Base-by-base conservation (phyloP, 2,113 vertebrate species). In the Eubucco bourcierii region DNA sequence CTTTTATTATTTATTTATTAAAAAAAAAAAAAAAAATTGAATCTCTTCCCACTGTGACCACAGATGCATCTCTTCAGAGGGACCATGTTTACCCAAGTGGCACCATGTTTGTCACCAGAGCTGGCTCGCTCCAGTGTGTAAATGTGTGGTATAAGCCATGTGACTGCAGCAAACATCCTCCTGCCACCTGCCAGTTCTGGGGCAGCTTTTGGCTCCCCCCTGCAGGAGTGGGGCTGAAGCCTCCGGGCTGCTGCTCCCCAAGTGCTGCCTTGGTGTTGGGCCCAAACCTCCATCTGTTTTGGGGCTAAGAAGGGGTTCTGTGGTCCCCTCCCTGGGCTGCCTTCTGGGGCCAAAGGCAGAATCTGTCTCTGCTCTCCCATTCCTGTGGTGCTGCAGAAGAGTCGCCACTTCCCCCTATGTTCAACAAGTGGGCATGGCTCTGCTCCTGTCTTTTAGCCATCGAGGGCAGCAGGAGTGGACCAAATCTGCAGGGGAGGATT, bases 151-250 rank as follows among this genome's bases (percentile, higher is more conserved):
- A 7, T 80, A 56, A 84, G 67, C 74, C 93, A 94, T 19, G 75
- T 90, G 87, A 92, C 1, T 2, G 70, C 65, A 65, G 87, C 93
- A 92, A 95, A 96, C 94, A 89, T 65, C 95, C 88, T 91, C 31
- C 47, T 3, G 33, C 82, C 8, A 12, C 14, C 74, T 63, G 29
- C 18, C 84, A 55, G 39, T 3, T 1, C 37, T 16, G 7, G 74
- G 90, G 31, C 88, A n/a, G 4, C 3, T 87, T n/a, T 31, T 4
- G 1, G 37, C n/a, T 78, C 73, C 27, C 25, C 63, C 15, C 33
- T 1, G 4, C 12, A 6, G 3, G 17, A 64, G 0, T 9, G 6
- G 37, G 68, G 59, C 72, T 10, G 39, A 73, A 66, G 56, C 59
- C 53, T 87, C 71, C 52, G 2, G 15, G 56, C 86, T 55, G 65